Evolutionary conservation across 2,113 vertebrate genomes (phyloP), one percentile per base, ranked within the genome.

Genomic region (Eidolon helvum): DNA sequence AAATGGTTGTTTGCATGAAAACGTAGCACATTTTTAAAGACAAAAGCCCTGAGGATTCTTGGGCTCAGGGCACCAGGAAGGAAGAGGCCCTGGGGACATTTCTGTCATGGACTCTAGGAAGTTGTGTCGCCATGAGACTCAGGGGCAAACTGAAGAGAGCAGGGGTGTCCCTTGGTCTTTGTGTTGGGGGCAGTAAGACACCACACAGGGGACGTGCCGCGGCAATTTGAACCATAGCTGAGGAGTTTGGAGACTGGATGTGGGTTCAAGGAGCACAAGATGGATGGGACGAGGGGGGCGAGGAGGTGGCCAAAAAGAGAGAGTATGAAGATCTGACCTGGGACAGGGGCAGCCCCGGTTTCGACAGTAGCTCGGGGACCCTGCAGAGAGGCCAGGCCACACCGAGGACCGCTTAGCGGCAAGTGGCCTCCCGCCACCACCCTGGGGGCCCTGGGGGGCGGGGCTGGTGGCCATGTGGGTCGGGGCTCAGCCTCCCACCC

Each of bases 141-240:
- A 4, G 35, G 89, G 12, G 16, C 57, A 22, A 22, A n/a, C 1
- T 21, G 28, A 82, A 43, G 55, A 43, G 4, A 65, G 22, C 16
- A 28, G 15, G 55, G 19, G 21, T 28, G 66, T 30, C 40, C 35
- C n/a, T 5, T 18, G 10, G 21, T 35, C 45, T n/a, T 74, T 22
- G 3, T 1, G 1, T 7, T 35, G 30, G 0, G 1, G 68, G 5
- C 10, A 28, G 38, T 16, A 19, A 10, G 10, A 30, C 3, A 18
- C 77, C 48, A 4, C 6, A 7, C 48, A 57, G 48, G 38, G 1
- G 22, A 15, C 11, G 7, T 30, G 30, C 68, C 35, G 1, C 28
- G 2, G 19, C 7, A 89, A 21, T 30, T 38, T 72, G 8, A 48
- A 48, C 63, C 63, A 59, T 57, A 7, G 2, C 15, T 65, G 21